A percentile compares a stretch with the other conserved stretches of the same genome.
Evolutionary conservation across 2,797 vertebrate genomes (phyloP).

Genomic region (Pogoniulus pusillus): DNA sequence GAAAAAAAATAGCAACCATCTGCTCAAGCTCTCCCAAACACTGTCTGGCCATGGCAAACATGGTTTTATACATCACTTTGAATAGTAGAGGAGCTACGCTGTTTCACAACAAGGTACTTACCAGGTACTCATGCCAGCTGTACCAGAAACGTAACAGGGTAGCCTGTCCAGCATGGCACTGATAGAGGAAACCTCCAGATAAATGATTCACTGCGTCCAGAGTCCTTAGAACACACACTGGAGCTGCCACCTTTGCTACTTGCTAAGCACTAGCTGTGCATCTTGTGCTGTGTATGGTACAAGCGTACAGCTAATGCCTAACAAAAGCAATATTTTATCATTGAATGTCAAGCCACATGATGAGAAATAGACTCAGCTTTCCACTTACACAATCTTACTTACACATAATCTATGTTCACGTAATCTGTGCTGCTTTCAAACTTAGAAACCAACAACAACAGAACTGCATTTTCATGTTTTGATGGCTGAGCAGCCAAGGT

Average conservation of each 20-base stretch:
- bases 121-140: not conserved
- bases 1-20: not conserved
- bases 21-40: not conserved
- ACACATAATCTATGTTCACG: not conserved
- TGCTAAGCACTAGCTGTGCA: not conserved
- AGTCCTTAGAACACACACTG: not conserved
- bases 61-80: not conserved
- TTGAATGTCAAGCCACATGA: not conserved
- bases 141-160: not conserved
- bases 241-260: not conserved
- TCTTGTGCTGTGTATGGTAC: not conserved
- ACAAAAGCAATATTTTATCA: not conserved
- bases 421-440: not conserved
- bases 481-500: not conserved
- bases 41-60: accelerated
- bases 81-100: not conserved
- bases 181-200: not conserved
- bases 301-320: not conserved
- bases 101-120: not conserved
- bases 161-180: not conserved
- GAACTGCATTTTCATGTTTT: not conserved
- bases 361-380: not conserved
- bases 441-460: not conserved
- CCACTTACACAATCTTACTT: not conserved
- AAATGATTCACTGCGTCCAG: not conserved